Evolutionary conservation across 2,113 vertebrate genomes (phyloP).

Genomic region (Piprites chloris): DNA sequence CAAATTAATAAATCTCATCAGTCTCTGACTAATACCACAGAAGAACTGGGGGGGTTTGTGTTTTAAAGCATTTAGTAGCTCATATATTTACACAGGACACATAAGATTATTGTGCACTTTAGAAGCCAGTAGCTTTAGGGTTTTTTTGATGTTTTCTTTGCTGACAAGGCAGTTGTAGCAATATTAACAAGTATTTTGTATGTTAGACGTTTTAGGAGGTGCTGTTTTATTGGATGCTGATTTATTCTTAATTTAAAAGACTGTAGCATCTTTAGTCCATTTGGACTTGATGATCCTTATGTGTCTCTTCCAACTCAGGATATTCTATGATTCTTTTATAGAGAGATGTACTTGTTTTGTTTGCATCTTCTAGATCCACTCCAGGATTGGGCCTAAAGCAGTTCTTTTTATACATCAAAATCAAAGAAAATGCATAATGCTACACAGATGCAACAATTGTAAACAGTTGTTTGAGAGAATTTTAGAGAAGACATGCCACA

Average conservation of each 20-base stretch:
- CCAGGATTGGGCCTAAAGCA: neutral
- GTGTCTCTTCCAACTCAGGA: neutral
- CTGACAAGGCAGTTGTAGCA: neutral
- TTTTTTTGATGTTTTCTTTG: neutral
- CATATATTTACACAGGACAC: neutral
- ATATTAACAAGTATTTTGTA: neutral
- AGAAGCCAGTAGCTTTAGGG: neutral
- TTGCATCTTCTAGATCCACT: neutral
- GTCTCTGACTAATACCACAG: neutral
- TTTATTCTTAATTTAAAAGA: neutral
- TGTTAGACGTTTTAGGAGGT: neutral
- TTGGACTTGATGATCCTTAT: neutral
- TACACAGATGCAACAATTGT: neutral
- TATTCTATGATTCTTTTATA: neutral
- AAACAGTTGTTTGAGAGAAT: neutral
- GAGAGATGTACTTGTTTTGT: neutral
- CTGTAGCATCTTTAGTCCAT: neutral
- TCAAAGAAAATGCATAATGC: neutral
- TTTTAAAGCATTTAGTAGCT: neutral
- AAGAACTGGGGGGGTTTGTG: fast-evolving
- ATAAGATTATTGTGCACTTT: neutral
- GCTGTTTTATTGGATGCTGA: neutral
- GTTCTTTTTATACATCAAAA: neutral
- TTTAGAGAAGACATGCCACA: neutral
- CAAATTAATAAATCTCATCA: neutral